Percentiles rank a stretch among this genome's conserved stretches.
These are phyloP conservation scores for Sebastes fasciatus DNA, from an alignment of 2,113 vertebrate species.

Conservation along the genomic window DNA sequence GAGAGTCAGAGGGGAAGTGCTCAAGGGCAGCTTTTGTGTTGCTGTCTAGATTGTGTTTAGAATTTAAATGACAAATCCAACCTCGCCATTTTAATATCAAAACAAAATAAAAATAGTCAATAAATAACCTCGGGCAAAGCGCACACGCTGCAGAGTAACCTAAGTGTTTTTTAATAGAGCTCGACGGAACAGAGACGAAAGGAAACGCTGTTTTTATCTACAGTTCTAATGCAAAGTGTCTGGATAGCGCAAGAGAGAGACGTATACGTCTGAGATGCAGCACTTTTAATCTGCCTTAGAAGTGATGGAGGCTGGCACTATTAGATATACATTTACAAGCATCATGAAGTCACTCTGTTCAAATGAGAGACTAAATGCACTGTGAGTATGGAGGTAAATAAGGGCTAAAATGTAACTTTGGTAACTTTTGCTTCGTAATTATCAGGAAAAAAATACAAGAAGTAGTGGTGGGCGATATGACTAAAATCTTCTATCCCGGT, in stretches of 20 bases:
- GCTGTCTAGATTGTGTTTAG: slow-evolving; percentile 11
- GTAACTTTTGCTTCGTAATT: no score
- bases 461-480: no score
- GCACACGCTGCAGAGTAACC: not conserved
- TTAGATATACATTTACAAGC: not conserved
- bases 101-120: slow-evolving; percentile 23
- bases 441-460: no score
- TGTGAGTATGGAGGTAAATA: not conserved
- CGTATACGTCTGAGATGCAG: not conserved
- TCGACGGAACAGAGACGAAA: not conserved
- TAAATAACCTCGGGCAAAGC: slow-evolving; percentile 7
- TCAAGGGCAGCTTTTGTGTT: not conserved
- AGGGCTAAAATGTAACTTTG: no score
- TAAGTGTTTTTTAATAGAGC: slow-evolving; percentile 26
- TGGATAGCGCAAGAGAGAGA: not conserved
- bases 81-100: slow-evolving; percentile 11
- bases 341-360: not conserved
- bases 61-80: slow-evolving; percentile 37
- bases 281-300: not conserved
- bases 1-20: slow-evolving; percentile 19
- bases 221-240: not conserved
- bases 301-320: not conserved
- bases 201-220: not conserved
- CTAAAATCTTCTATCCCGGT: no score
- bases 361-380: not conserved